These are phyloP conservation scores for Dicerorhinus sumatrensis DNA, from an alignment of 2,113 vertebrate species.

Conservation along the genomic window DNA sequence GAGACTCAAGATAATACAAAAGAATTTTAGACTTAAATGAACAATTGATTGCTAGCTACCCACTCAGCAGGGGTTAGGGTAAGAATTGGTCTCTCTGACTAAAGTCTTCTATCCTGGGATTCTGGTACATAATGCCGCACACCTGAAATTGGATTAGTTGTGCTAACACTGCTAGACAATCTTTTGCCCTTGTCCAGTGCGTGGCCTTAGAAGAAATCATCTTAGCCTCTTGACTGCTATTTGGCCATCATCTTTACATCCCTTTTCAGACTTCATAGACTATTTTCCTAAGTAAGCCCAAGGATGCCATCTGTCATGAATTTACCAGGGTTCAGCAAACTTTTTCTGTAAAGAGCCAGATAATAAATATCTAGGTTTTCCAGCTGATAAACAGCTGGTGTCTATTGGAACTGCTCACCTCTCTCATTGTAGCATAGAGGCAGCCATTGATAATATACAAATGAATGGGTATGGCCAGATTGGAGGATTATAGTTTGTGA, in stretches of 20 bases:
- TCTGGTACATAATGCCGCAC: not conserved
- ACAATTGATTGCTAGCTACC: constrained; percentile 58
- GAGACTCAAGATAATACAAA: constrained; percentile 70
- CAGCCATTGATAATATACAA: not conserved
- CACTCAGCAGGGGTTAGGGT: not conserved
- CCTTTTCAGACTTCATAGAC: not conserved
- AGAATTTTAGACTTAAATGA: constrained; percentile 66
- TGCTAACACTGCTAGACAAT: not conserved
- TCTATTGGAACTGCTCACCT: not conserved
- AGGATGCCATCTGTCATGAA: not conserved
- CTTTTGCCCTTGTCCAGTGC: not conserved
- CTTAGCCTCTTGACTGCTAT: not conserved
- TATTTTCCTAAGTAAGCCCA: not conserved
- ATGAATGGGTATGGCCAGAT: not conserved
- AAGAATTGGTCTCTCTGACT: not conserved
- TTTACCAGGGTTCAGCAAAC: not conserved
- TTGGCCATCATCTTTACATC: not conserved
- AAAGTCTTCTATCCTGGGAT: not conserved
- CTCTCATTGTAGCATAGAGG: not conserved
- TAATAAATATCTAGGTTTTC: not conserved
- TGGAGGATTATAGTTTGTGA: not conserved
- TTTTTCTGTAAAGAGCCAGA: not conserved
- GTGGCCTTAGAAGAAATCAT: not conserved
- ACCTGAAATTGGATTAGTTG: not conserved
- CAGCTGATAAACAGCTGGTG: not conserved